Base-by-base conservation (phyloP, 35 echinoderm and acorn worm genomes). In the Amphiura filiformis region DNA sequence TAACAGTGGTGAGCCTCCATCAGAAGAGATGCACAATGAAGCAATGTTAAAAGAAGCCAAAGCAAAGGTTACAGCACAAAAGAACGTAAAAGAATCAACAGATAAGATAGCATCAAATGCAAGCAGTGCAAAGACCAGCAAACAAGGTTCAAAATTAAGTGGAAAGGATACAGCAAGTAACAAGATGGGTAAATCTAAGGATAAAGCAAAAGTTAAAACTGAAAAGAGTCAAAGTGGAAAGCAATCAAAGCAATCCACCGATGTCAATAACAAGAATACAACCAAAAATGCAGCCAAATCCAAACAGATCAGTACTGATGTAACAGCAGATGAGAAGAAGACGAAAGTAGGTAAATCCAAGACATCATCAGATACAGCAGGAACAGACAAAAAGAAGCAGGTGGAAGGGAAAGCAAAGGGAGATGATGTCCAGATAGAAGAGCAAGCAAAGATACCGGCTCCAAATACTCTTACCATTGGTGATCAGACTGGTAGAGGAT, bases 1-100 rank as follows among this genome's bases (percentile, higher is more conserved):
- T 44, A 86, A 90, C 26, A 84, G 82, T 30, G 90, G 82, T 12
- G 36, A 90, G 82, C 65, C 57, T 42, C 39, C 89, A 39, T 70
- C 61, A 13, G 61, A 70, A 70, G 61, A 70, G 28, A 70, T 70
- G 61, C 61, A 70, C 26, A 7, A 52, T 11, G 61, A 70, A 30
- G 61, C 61, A 15, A 4, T n/a, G 26, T 23, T 15, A 26, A 5
- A n/a, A 23, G 26, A 70, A 70, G 61, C 61, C 2, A 70, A 70
- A 70, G 61, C 15, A 70, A 80, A 36, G 78, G 12, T 32, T 22
- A 36, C 18, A 75, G 56, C 23, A 84, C 32, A 32, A 84, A 47
- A 44, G 56, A 57, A 35, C 9, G 22, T 13, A 31, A 28, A 39
- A 34, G 79, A 81, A 31, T 11, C 79, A 17, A 39, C 13, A 34